Evolutionary conservation across 2,113 vertebrate species (phyloP).

Genomic region (Vulpes ferrilata): DNA sequence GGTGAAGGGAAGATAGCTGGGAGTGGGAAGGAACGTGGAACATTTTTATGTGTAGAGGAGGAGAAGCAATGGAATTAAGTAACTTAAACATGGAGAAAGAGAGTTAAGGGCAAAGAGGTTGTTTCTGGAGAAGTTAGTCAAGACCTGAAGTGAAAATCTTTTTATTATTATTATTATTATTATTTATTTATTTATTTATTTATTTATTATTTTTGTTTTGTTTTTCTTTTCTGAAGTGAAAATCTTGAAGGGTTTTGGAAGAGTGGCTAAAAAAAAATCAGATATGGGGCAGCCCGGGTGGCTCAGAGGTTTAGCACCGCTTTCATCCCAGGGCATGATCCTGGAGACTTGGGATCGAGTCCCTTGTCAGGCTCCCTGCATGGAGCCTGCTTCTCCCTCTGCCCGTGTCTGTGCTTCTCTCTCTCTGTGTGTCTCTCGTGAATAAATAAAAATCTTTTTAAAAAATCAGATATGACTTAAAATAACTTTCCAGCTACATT

Average conservation of each 20-base stretch:
- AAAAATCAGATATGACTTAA: background rate
- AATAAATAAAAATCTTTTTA: too few species aligned
- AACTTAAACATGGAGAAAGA: background rate
- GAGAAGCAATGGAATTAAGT: background rate
- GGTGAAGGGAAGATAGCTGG: background rate
- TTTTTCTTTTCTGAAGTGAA: background rate
- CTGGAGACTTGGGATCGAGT: too few species aligned
- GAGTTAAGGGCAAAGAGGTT: background rate
- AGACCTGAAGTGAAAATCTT: background rate
- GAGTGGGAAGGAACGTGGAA: background rate
- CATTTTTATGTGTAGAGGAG: background rate
- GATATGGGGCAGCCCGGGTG: too few species aligned
- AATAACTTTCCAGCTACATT: background rate
- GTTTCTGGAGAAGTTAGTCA: constrained; percentile 19
- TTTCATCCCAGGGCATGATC: too few species aligned
- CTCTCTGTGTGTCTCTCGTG: too few species aligned
- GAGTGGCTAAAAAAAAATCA: background rate
- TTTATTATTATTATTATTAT: too few species aligned
- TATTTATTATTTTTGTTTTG: too few species aligned
- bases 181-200: too few species aligned
- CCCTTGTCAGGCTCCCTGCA: too few species aligned
- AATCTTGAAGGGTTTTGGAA: background rate
- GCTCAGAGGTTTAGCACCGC: too few species aligned
- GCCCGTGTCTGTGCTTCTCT: too few species aligned
- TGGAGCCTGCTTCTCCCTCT: too few species aligned